Evolutionary conservation across 2,797 vertebrate species (phyloP).

Genomic region (Phyllotis vaccarum): DNA sequence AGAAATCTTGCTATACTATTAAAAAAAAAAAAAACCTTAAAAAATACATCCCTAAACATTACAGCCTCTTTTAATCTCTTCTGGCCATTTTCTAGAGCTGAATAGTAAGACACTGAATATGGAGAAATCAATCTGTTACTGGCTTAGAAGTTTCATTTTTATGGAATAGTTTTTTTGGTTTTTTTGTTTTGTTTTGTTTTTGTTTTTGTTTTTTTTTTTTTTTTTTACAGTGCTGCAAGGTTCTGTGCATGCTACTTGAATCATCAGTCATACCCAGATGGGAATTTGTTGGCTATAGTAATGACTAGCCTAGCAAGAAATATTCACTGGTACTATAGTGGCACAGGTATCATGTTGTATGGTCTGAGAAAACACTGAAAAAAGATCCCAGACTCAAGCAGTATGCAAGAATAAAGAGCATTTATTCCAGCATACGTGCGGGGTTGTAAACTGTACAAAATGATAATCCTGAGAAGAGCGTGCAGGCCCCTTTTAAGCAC

Average conservation of each 20-base stretch:
- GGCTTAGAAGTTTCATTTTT: not conserved
- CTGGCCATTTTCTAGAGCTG: not conserved
- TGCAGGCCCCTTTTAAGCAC: too few relatives aligned
- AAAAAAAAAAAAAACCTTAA: constrained; percentile 16
- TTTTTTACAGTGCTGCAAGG: not conserved
- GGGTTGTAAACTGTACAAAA: too few relatives aligned
- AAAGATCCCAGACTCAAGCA: too few relatives aligned
- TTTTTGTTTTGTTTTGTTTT: too few relatives aligned
- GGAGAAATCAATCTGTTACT: not conserved
- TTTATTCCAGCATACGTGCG: too few relatives aligned
- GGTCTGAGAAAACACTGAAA: too few relatives aligned
- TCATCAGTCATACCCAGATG: not conserved
- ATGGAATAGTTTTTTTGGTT: not conserved
- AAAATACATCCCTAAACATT: not conserved
- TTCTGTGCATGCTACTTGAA: not conserved
- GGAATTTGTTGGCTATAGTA: not conserved
- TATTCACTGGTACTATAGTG: too few relatives aligned
- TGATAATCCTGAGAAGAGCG: too few relatives aligned
- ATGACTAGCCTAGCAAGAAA: not conserved
- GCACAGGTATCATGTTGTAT: not conserved
- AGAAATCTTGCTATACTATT: not conserved
- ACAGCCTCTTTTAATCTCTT: not conserved
- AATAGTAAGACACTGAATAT: not conserved
- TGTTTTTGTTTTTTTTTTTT: too few relatives aligned
- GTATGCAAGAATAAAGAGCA: too few relatives aligned